Conservation (phyloP, 2,797 vertebrate species). For the Taeniopygia guttata region DNA sequence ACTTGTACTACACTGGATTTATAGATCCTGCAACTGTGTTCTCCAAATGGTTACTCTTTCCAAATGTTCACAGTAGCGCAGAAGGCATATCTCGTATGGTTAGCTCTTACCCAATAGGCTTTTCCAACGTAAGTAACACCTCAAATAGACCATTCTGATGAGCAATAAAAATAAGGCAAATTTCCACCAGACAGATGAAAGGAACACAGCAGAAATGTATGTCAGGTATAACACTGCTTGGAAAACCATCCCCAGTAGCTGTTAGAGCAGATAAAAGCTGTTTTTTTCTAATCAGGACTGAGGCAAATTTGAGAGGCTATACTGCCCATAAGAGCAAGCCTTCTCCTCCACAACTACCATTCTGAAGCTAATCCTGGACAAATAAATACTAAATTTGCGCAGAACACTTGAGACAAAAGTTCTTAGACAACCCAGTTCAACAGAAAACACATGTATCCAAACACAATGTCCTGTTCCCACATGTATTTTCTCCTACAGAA, state of each 20-base stretch:
- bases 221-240: background rate
- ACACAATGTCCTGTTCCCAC: conserved; percentile 15
- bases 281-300: background rate
- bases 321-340: background rate
- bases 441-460: conserved; percentile 24
- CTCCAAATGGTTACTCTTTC: background rate
- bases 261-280: background rate
- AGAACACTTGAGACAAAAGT: background rate
- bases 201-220: background rate
- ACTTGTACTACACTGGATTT: background rate
- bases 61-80: background rate
- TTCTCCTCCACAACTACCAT: background rate
- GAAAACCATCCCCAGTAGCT: background rate
- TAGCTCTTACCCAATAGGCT: background rate
- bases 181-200: background rate
- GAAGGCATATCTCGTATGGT: background rate
- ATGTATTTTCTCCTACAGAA: conserved; percentile 52
- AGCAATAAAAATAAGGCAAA: background rate
- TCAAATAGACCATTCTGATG: background rate
- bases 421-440: conserved; percentile 5
- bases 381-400: background rate
- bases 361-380: background rate
- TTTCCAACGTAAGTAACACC: background rate
- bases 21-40: background rate
- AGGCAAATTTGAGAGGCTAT: background rate